Conservation (phyloP, 2,888 invertebrate genomes). For the Heteropelma amictum region DNA sequence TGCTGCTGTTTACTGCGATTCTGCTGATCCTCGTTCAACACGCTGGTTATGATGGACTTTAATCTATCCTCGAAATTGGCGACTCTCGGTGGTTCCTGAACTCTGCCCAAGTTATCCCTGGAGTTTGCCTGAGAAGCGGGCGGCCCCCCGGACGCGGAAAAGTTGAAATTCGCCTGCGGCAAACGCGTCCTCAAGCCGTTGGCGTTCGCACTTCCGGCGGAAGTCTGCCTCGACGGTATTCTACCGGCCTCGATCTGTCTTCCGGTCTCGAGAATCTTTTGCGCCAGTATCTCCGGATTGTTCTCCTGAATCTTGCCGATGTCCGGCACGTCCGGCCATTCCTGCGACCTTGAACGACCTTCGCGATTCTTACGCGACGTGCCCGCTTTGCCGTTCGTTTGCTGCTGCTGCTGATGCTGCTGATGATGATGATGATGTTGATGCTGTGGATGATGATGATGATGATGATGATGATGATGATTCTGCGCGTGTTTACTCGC, state of each 20-base stretch:
- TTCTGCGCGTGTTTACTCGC: constrained; percentile 65
- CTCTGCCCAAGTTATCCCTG: constrained; percentile 76
- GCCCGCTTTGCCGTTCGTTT: constrained; percentile 72
- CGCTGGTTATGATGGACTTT: constrained; percentile 78
- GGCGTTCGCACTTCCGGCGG: constrained; percentile 47
- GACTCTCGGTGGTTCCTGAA: constrained; percentile 89
- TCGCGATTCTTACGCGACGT: constrained; percentile 84
- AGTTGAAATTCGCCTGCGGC: constrained; percentile 74
- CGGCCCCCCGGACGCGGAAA: constrained; percentile 65
- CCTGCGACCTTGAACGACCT: constrained; percentile 89
- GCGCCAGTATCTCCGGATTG: constrained; percentile 93
- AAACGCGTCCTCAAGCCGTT: constrained; percentile 67
- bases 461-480: constrained; percentile 67
- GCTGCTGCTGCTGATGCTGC: too few species aligned
- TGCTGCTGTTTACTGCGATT: constrained; percentile 78
- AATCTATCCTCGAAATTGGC: constrained; percentile 92
- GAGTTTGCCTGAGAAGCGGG: constrained; percentile 59
- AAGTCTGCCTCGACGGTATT: constrained; percentile 70
- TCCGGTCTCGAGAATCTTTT: constrained; percentile 93
- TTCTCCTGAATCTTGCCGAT: constrained; percentile 94
- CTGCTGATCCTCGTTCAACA: constrained; percentile 90
- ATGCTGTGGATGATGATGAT: constrained; percentile 61
- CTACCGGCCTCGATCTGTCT: constrained; percentile 93
- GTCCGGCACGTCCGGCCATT: constrained; percentile 95
- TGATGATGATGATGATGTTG: constrained; percentile 68